Conservation (phyloP, 2,797 vertebrate genomes). For the Gastrophryne carolinensis region DNA sequence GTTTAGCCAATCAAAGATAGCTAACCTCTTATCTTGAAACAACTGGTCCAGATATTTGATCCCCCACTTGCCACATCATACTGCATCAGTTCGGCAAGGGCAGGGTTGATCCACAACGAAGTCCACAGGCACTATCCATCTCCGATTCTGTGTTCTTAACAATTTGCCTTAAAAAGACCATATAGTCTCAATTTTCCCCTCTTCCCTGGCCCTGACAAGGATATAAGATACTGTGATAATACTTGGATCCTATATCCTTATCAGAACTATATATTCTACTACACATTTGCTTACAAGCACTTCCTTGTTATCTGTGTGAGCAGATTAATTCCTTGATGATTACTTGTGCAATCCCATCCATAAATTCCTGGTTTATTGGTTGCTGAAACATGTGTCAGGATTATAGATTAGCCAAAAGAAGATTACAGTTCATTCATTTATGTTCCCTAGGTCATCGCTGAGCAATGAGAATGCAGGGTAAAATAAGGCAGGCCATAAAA, state of each 20-base stretch:
- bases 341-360: slow-evolving; percentile 22
- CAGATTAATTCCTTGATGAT: slow-evolving; percentile 6
- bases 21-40: too few relatives aligned
- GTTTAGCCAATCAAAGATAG: too few relatives aligned
- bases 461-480: not conserved
- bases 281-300: not conserved
- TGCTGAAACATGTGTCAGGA: not conserved
- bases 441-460: slow-evolving; percentile 27
- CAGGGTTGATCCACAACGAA: too few relatives aligned
- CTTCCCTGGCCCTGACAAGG: too few relatives aligned
- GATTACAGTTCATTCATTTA: slow-evolving; percentile 41
- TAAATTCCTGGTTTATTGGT: slow-evolving; percentile 12
- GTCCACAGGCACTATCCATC: too few relatives aligned
- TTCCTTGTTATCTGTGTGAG: not conserved
- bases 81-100: too few relatives aligned
- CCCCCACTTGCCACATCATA: too few relatives aligned
- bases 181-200: too few relatives aligned
- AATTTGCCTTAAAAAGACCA: too few relatives aligned
- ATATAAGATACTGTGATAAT: too few relatives aligned
- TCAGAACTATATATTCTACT: not conserved
- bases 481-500: not conserved
- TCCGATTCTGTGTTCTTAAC: too few relatives aligned
- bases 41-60: too few relatives aligned
- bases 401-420: slow-evolving; percentile 25
- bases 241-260: not conserved